Evolutionary conservation across 2,888 invertebrate genomes (phyloP), one percentile per base, ranked within the genome.

Genomic region (Noctua fimbriata): DNA sequence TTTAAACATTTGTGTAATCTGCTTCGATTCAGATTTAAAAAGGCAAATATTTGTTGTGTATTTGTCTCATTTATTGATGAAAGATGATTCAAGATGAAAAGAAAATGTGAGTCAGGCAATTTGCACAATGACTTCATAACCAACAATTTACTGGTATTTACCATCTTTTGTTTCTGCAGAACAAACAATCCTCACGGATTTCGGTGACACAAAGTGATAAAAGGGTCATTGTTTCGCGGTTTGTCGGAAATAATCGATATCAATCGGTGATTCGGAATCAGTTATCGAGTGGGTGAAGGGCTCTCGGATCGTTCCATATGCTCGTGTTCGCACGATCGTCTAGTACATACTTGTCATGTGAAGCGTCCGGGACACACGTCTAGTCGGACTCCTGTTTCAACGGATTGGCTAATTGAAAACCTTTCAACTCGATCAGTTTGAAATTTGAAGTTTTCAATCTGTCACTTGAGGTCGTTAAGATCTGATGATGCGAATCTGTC

Each of bases 241-340:
- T 89, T 89, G 89, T 87, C 84, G 82, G 85, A 84, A 87, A 90
- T 92, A 93, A 93, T 94, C 94, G 93, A 94, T 93, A 94, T 91
- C 92, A 93, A 93, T 92, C 92, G 90, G 78, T 90, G 93, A 92
- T 91, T 94, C 90, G 91, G 93, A 94, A 92, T 94, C 94, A 92
- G 92, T 91, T 93, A 93, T 94, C 91, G 92, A 94, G 94, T 93
- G 92, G 91, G 76, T 86, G 88, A 89, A 93, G 93, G 83, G 90
- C 92, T 88, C 94, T 94, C 90, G 89, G 92, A 90, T 88, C 88
- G 87, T 89, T 87, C 91, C 92, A 91, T 92, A 91, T 91, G 91
- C 90, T 90, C 89, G 91, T 90, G 86, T 91, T 92, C 91, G 91
- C 92, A 90, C 92, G 90, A 88, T 88, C 87, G 87, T 92, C 92